Evolutionary conservation across 1,140 invertebrate species (phyloP).

Genomic region (Drosophila yakuba): DNA sequence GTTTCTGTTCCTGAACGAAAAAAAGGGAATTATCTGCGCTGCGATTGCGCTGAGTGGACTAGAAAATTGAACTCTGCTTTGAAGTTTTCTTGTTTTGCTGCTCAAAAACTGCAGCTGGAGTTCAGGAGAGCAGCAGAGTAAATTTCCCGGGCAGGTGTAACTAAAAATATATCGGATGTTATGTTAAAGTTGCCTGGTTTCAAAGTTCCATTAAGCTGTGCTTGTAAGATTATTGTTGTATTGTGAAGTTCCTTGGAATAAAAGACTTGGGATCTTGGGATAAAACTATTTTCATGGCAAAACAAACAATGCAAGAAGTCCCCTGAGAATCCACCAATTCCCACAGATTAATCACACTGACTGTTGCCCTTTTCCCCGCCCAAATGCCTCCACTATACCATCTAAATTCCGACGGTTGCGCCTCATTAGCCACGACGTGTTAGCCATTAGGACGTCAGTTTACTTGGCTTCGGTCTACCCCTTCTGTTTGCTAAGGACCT

Average conservation of each 20-base stretch:
- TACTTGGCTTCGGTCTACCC: neutral
- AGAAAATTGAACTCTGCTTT: slow-evolving; percentile 52
- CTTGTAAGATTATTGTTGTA: neutral
- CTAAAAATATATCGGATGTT: neutral
- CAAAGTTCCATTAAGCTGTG: neutral
- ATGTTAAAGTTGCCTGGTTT: neutral
- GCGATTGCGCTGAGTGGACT: slow-evolving; percentile 62
- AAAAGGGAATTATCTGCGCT: slow-evolving; percentile 28
- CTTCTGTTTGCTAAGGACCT: slow-evolving; percentile 2
- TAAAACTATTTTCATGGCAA: slow-evolving; percentile 18
- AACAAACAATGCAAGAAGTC: slow-evolving; percentile 19
- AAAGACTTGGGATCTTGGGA: neutral
- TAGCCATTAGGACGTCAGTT: slow-evolving; percentile 61
- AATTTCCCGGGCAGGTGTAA: slow-evolving; percentile 24
- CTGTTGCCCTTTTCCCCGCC: neutral
- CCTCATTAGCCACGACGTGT: slow-evolving; percentile 69
- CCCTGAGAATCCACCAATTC: slow-evolving; percentile 30
- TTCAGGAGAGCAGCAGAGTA: neutral
- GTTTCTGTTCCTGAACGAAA: slow-evolving; percentile 21
- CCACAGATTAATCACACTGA: slow-evolving; percentile 73
- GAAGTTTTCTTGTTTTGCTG: slow-evolving; percentile 25
- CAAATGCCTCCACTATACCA: neutral
- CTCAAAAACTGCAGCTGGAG: slow-evolving; percentile 44
- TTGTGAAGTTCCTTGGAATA: neutral
- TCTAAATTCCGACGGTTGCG: slow-evolving; percentile 40